Percentiles rank a stretch among this genome's conserved stretches.
Evolutionary conservation across 2,113 vertebrate species (phyloP).

Genomic region (Eretmochelys imbricata): DNA sequence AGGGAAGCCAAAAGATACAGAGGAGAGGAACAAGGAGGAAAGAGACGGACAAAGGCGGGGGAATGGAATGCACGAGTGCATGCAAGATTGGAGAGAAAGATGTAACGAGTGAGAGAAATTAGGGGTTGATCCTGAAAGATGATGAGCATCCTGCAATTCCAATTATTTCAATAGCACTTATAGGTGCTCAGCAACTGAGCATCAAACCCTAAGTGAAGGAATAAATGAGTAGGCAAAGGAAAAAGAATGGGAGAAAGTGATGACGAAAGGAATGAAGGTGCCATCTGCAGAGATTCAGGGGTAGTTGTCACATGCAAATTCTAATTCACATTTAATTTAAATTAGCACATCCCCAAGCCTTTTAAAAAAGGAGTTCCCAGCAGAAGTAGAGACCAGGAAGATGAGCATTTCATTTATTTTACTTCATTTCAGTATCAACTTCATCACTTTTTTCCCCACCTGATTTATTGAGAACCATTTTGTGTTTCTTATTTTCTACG

Average conservation of each 20-base stretch:
- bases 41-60: not conserved
- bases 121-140: not conserved
- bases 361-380: not conserved
- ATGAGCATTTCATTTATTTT: not conserved
- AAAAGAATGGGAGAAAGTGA: slow-evolving; percentile 9
- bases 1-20: not conserved
- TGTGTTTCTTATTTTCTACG: not conserved
- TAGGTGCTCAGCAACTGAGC: not conserved
- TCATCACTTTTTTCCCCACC: not conserved
- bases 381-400: not conserved
- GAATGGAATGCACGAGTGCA: not conserved
- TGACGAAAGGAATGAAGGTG: slow-evolving; percentile 41
- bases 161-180: not conserved
- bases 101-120: not conserved
- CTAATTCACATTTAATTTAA: not conserved
- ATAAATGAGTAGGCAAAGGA: not conserved
- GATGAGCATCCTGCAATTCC: not conserved
- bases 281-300: slow-evolving; percentile 29
- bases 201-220: not conserved
- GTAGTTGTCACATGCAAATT: slow-evolving; percentile 12
- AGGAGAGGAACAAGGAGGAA: not conserved
- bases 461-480: not conserved
- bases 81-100: not conserved
- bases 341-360: not conserved
- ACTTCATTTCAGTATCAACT: not conserved